Evolutionary conservation across 2,888 invertebrate species (phyloP), one percentile per base, ranked within the genome.

Genomic region (Cordilura impudica): DNA sequence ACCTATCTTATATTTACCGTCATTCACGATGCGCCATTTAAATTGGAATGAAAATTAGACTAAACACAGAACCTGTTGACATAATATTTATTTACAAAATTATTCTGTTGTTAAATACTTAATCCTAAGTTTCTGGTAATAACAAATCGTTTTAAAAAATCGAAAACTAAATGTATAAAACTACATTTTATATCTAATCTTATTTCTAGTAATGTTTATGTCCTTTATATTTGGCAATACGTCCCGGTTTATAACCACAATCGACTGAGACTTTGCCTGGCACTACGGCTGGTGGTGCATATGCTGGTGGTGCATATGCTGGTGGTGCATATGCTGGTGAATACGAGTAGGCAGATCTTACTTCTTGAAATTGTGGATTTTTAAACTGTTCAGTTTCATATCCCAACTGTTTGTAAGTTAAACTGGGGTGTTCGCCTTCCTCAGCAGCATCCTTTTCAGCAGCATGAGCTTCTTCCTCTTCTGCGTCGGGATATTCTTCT

Each of bases 391-490:
- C 91, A 31, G 90, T 85, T 1, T 85, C 87, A 80, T 91, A 91
- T 53, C 91, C 91, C 21, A 91, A 82, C 81, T 91, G 90, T 4
- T 87, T 87, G 77, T 91, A 89, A 7, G 89, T 90, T 14, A 89
- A 81, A 71, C 88, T 84, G 2, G 86, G 86, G 35, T 84, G 83
- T 1, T 81, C 60, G 4, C 85, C 83, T 2, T 70, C 71, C 12
- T 83, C 84, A 4, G 83, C 82, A 8, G 78, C 66, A 7, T 61
- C 58, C n/a, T n/a, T n/a, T n/a, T n/a, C n/a, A n/a, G n/a, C n/a
- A 10, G 29, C 56, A 1, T 10, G 10, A 12, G 35, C 86, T 18
- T 88, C 89, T 2, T 89, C 82, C 4, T 80, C 81, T 45, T 81
- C 76, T 10, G 73, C 56, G 4, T 72, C 72, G 0, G 58, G 18